These are phyloP conservation scores for Melipona bicolor DNA, from an alignment of 2,888 invertebrate species.

Conservation along the genomic window DNA sequence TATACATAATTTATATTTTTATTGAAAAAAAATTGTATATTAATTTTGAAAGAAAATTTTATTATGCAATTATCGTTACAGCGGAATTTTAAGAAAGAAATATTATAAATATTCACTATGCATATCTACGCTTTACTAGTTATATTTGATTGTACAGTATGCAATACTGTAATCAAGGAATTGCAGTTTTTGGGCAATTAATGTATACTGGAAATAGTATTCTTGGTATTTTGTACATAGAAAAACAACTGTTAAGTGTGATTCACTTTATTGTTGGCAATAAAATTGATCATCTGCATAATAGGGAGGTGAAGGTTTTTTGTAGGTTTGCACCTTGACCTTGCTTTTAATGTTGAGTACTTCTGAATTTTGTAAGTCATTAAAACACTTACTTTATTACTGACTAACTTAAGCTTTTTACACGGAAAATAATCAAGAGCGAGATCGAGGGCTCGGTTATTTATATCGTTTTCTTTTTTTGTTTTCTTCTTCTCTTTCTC, in stretches of 20 bases:
- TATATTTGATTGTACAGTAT: conserved; percentile 41
- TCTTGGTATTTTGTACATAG: conserved; percentile 66
- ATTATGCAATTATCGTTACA: conserved; percentile 17
- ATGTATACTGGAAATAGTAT: conserved; percentile 52
- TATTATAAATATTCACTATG: conserved; percentile 27
- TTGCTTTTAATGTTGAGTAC: conserved; percentile 65
- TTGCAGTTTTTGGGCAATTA: conserved; percentile 42
- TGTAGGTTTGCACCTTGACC: conserved; percentile 80
- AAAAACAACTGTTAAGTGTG: conserved; percentile 79
- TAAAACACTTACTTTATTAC: conserved; percentile 38
- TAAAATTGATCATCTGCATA: conserved; percentile 78
- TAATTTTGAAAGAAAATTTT: conserved; percentile 39
- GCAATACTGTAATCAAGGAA: conserved; percentile 36
- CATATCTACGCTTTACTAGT: conserved; percentile 46
- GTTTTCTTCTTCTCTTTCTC: neutral
- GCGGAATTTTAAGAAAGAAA: conserved; percentile 22
- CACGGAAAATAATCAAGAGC: conserved; percentile 7
- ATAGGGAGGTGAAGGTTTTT: conserved; percentile 82
- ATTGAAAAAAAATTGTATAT: conserved; percentile 31
- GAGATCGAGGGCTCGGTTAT: neutral
- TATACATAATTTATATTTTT: conserved; percentile 34
- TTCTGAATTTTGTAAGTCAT: conserved; percentile 48
- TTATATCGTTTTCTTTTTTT: neutral
- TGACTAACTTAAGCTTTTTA: conserved; percentile 6
- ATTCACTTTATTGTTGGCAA: conserved; percentile 80